Percentiles rank a stretch among this genome's conserved stretches.
These are phyloP conservation scores for Tenthredo amoena DNA, from an alignment of 2,888 invertebrate species.

Conservation along the genomic window DNA sequence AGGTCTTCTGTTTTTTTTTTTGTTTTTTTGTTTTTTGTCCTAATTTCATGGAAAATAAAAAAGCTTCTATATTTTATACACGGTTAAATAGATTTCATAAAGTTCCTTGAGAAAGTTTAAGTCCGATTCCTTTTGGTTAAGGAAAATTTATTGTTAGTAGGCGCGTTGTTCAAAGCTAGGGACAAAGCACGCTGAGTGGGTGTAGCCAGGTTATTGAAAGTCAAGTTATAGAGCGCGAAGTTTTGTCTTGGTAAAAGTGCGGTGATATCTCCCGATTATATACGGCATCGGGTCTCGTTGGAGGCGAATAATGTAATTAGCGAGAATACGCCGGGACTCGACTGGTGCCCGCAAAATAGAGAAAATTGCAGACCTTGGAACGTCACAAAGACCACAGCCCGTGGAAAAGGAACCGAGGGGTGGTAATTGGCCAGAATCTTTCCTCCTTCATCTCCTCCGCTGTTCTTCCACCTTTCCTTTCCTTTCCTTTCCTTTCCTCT, in stretches of 20 bases:
- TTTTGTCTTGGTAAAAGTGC: constrained; percentile 25
- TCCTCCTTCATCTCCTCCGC: constrained; percentile 55
- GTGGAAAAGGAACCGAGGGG: constrained; percentile 41
- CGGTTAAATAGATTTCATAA: neutral
- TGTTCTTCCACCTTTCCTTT: constrained; percentile 53
- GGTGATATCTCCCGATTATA: constrained; percentile 38
- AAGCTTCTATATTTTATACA: neutral
- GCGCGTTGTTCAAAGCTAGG: neutral
- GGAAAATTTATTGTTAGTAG: neutral
- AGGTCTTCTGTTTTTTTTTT: neutral
- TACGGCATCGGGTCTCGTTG: constrained; percentile 25
- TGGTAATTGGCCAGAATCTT: constrained; percentile 61
- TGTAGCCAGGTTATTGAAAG: constrained; percentile 6
- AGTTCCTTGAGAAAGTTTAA: neutral
- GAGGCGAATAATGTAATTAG: constrained; percentile 48
- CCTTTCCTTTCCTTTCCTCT: constrained; percentile 55
- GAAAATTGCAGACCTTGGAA: constrained; percentile 52
- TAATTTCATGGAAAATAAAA: neutral
- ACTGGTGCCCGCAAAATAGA: constrained; percentile 41
- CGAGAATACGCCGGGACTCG: constrained; percentile 26
- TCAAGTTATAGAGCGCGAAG: constrained; percentile 9
- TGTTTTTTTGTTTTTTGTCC: too few relatives aligned
- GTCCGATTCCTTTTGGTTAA: neutral
- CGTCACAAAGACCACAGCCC: constrained; percentile 43
- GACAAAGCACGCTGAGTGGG: constrained; percentile 3